Conservation (phyloP, 2,888 invertebrate species). For the Drosophila maculinotata region DNA sequence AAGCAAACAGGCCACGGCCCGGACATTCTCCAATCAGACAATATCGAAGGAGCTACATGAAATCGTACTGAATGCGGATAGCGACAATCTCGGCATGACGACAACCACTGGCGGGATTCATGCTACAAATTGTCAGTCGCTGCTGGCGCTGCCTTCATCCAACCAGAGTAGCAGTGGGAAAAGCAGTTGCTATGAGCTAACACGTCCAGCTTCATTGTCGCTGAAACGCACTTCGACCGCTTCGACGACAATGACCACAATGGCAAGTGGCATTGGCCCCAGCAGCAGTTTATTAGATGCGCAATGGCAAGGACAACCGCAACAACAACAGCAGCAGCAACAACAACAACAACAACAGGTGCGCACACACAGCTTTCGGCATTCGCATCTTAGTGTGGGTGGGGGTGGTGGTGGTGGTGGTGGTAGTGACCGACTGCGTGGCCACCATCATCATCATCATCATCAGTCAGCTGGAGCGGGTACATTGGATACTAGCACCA, state of each 20-base stretch:
- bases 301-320: conserved; percentile 64
- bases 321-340: conserved; percentile 23
- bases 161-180: conserved; percentile 50
- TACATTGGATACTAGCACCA: conserved; percentile 1
- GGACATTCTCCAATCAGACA: conserved; percentile 83
- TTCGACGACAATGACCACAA: conserved; percentile 79
- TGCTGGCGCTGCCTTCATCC: conserved; percentile 65
- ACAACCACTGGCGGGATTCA: conserved; percentile 24
- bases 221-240: conserved; percentile 79
- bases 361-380: conserved; percentile 65
- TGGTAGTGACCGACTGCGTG: conserved; percentile 45
- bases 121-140: conserved; percentile 73
- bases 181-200: conserved; percentile 81
- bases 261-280: conserved; percentile 74
- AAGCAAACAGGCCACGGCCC: conserved; percentile 69
- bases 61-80: conserved; percentile 75
- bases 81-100: conserved; percentile 58
- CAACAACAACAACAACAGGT: conserved; percentile 26
- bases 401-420: conserved; percentile 3
- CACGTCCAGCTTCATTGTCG: conserved; percentile 79
- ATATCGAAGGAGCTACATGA: conserved; percentile 82
- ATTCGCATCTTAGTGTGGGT: conserved; percentile 65
- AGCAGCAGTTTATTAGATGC: conserved; percentile 73
- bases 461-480: conserved; percentile 1
- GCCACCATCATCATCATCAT: conserved; percentile 64